Conservation (phyloP, 2,888 invertebrate genomes). For the Entomobrya multifasciata region DNA sequence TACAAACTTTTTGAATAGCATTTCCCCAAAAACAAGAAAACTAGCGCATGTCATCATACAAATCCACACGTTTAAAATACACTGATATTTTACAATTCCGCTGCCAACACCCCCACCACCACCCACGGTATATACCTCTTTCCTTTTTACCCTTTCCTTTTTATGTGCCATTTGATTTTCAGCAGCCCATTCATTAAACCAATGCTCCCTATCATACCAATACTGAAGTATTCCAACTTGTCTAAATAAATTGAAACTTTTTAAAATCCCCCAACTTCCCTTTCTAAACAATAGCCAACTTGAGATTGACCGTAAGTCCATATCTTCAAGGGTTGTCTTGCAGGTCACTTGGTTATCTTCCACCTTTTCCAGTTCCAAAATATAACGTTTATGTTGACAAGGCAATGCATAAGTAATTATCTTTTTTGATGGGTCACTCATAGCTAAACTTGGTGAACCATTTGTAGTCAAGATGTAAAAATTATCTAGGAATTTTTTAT, state of each 20-base stretch:
- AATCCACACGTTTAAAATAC: not conserved
- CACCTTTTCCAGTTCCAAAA: not conserved
- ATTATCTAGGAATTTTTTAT: not conserved
- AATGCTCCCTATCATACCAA: not conserved
- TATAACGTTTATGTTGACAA: not conserved
- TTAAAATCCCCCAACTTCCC: not conserved
- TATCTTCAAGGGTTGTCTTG: not conserved
- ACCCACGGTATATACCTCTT: too few relatives aligned
- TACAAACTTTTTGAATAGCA: too few relatives aligned
- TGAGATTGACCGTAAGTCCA: conserved; percentile 2
- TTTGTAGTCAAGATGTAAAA: not conserved
- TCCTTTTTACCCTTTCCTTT: not conserved
- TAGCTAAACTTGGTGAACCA: not conserved
- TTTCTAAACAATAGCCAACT: not conserved
- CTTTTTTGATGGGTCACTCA: not conserved
- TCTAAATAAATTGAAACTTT: conserved; percentile 3
- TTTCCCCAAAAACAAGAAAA: not conserved
- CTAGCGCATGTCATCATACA: not conserved
- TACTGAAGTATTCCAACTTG: not conserved
- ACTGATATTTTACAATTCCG: not conserved
- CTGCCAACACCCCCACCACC: not conserved
- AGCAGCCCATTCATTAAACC: too few relatives aligned
- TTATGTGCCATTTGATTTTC: not conserved
- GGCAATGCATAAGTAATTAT: not conserved
- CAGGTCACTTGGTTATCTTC: not conserved